phyloP scores from a whole-genome alignment of 2,888 invertebrate species.

The Agrotis segetum region DNA sequence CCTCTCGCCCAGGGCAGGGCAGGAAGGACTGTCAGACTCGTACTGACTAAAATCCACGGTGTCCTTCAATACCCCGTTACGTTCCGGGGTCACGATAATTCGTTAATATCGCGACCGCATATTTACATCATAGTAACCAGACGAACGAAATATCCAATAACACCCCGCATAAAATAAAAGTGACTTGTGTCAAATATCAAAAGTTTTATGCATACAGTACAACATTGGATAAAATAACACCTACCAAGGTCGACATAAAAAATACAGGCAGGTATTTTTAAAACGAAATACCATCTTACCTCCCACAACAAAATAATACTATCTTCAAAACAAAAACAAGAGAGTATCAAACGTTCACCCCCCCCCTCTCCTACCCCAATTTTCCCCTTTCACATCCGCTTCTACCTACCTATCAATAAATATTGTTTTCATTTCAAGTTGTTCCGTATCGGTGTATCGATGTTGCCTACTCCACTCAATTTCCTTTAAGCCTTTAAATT shows the following conservation, averaged over 20 bases:
- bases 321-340: slow-evolving; percentile 31
- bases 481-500: slow-evolving; percentile 65
- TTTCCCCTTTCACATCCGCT: slow-evolving; percentile 12
- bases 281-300: slow-evolving; percentile 3
- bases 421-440: slow-evolving; percentile 57
- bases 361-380: not conserved
- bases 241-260: not conserved
- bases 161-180: no score
- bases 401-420: slow-evolving; percentile 49
- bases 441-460: slow-evolving; percentile 50
- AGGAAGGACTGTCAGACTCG: no score
- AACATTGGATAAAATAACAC: not conserved
- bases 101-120: no score
- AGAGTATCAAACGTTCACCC: slow-evolving; percentile 17
- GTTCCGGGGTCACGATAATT: no score
- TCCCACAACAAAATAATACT: slow-evolving; percentile 23
- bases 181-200: slow-evolving; percentile 5
- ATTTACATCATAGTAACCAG: no score
- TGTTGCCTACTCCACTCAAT: slow-evolving; percentile 56
- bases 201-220: not conserved
- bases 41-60: no score
- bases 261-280: not conserved
- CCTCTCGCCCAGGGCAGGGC: no score
- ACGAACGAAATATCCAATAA: not conserved
- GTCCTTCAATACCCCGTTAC: no score